These are phyloP conservation scores for Synodontis membranacea DNA, from an alignment of 2,113 vertebrate species.

Conservation along the genomic window DNA sequence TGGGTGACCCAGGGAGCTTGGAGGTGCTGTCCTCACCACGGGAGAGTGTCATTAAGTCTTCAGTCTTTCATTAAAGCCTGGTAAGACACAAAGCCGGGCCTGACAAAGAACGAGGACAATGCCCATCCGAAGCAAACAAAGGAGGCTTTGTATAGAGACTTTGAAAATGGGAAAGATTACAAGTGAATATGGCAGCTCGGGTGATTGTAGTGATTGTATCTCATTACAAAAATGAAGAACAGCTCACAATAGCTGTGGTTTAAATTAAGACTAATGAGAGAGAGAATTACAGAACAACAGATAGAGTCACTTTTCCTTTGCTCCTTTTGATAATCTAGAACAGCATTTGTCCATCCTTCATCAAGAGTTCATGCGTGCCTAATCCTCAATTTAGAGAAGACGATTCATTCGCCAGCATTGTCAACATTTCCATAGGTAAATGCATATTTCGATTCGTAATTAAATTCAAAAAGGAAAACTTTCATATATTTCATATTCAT, in stretches of 20 bases:
- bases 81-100: constrained; percentile 20
- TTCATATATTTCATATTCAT: too few relatives aligned
- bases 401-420: too few relatives aligned
- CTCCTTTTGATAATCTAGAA: background rate
- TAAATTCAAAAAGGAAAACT: too few relatives aligned
- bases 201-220: constrained; percentile 39
- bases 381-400: background rate
- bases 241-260: constrained; percentile 14
- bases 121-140: constrained; percentile 44
- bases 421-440: too few relatives aligned
- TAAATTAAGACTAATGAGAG: constrained; percentile 45
- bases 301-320: background rate
- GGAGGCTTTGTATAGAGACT: constrained; percentile 37
- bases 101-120: constrained; percentile 43
- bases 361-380: background rate
- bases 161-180: constrained; percentile 23
- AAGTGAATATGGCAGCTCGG: constrained; percentile 26
- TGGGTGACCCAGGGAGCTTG: background rate
- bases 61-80: constrained; percentile 50
- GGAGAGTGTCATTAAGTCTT: constrained; percentile 52
- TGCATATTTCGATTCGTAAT: too few relatives aligned
- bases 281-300: background rate
- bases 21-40: constrained; percentile 13
- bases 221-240: constrained; percentile 13
- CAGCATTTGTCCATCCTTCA: background rate